Evolutionary conservation across 1,140 invertebrate species (phyloP).

Genomic region (Psilanteris sp.): DNA sequence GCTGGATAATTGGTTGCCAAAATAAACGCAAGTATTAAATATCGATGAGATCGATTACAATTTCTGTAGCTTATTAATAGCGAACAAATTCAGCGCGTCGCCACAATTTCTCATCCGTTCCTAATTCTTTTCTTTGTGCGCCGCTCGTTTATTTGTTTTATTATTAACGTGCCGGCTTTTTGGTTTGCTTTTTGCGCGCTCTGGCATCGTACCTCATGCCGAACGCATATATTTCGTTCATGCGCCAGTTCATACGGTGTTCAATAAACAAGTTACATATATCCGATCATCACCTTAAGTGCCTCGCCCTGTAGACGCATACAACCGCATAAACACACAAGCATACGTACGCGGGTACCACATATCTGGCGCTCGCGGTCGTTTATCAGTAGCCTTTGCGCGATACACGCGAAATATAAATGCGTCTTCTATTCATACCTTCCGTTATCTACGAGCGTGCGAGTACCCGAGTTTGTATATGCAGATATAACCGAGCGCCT

Average conservation of each 20-base stretch:
- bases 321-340: not conserved
- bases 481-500: conserved; percentile 57
- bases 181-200: conserved; percentile 26
- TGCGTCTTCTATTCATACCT: conserved; percentile 74
- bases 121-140: conserved; percentile 3
- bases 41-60: conserved; percentile 28
- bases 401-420: conserved; percentile 71
- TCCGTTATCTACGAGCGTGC: conserved; percentile 60
- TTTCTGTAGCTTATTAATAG: conserved; percentile 44
- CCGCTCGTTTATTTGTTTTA: conserved; percentile 21
- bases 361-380: conserved; percentile 57
- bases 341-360: conserved; percentile 36
- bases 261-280: conserved; percentile 65
- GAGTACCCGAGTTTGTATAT: conserved; percentile 54
- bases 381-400: conserved; percentile 71
- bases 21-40: conserved; percentile 10
- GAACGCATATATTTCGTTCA: conserved; percentile 62
- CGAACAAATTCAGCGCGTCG: conserved; percentile 43
- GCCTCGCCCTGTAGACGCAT: conserved; percentile 52
- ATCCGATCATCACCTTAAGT: conserved; percentile 65
- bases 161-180: conserved; percentile 30
- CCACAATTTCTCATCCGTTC: conserved; percentile 52
- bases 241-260: conserved; percentile 62
- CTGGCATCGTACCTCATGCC: conserved; percentile 58
- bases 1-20: conserved; percentile 1